These are phyloP conservation scores for Meloidogyne chitwoodi DNA, from an alignment of 1,140 invertebrate genomes.

Conservation along the genomic window DNA sequence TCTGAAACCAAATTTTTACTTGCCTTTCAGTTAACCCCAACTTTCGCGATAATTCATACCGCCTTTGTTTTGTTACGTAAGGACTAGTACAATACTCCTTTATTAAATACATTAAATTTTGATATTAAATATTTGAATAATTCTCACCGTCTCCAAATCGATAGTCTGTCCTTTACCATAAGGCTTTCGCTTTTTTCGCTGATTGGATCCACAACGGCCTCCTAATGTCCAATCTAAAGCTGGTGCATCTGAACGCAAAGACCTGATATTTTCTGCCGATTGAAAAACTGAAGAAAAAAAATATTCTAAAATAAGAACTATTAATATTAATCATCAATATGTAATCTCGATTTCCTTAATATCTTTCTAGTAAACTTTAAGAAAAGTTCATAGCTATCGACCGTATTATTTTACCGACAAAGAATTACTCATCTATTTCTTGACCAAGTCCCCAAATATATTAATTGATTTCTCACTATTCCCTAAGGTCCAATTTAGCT, in stretches of 20 bases:
- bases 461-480: background rate
- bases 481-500: background rate
- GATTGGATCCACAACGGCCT: slow-evolving; percentile 69
- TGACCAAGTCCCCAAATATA: background rate
- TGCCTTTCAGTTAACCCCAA: slow-evolving; percentile 87
- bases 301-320: background rate
- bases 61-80: slow-evolving; percentile 92
- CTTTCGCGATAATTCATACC: slow-evolving; percentile 88
- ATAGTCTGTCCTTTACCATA: slow-evolving; percentile 92
- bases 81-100: slow-evolving; percentile 89
- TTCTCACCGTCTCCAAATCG: slow-evolving; percentile 73
- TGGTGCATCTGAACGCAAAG: slow-evolving; percentile 62
- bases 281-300: background rate
- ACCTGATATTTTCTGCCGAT: background rate
- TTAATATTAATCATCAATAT: background rate
- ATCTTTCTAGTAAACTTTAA: too few relatives aligned
- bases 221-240: slow-evolving; percentile 81
- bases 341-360: background rate
- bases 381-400: background rate
- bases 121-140: background rate
- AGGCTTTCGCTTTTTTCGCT: slow-evolving; percentile 88
- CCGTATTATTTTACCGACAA: background rate
- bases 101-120: too few relatives aligned
- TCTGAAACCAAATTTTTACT: slow-evolving; percentile 67
- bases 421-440: background rate